Conservation (phyloP, 2,888 invertebrate genomes). For the Pachymerium ferrugineum region DNA sequence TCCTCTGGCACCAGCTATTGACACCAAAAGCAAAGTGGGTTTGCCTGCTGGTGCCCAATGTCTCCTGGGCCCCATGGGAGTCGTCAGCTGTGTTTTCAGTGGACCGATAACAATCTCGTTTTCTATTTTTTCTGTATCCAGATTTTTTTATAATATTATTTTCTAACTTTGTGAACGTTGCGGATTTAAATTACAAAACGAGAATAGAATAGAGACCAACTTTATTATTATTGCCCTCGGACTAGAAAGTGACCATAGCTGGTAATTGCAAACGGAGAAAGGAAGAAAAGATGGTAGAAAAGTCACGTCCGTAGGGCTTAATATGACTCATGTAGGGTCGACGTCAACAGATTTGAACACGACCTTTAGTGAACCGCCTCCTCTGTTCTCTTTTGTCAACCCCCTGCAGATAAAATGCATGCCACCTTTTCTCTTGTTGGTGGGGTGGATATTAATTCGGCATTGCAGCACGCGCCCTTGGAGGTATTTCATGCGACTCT, state of each 20-base stretch:
- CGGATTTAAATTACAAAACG: background rate
- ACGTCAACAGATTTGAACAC: constrained; percentile 18
- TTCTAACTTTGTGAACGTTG: background rate
- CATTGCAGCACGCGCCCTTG: background rate
- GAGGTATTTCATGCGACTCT: constrained; percentile 4
- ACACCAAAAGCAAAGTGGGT: constrained; percentile 11
- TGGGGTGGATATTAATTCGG: constrained; percentile 11
- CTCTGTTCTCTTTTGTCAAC: constrained; percentile 12
- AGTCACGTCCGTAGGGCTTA: constrained; percentile 1
- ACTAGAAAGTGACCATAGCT: background rate
- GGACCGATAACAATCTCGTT: constrained; percentile 18
- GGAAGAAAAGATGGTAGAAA: constrained; percentile 1
- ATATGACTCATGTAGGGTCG: background rate
- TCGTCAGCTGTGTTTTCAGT: constrained; percentile 21
- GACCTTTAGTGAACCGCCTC: background rate
- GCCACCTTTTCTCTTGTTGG: constrained; percentile 10
- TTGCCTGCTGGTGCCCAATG: constrained; percentile 18
- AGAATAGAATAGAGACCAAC: background rate
- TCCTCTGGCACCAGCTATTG: constrained; percentile 18
- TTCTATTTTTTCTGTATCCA: too few relatives aligned
- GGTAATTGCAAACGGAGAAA: constrained; percentile 15
- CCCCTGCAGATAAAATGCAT: background rate
- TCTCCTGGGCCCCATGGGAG: background rate
- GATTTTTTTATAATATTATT: background rate
- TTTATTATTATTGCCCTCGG: background rate